phyloP scores from a whole-genome alignment of 2,888 invertebrate genomes.

The Pseudanteris insignis region DNA sequence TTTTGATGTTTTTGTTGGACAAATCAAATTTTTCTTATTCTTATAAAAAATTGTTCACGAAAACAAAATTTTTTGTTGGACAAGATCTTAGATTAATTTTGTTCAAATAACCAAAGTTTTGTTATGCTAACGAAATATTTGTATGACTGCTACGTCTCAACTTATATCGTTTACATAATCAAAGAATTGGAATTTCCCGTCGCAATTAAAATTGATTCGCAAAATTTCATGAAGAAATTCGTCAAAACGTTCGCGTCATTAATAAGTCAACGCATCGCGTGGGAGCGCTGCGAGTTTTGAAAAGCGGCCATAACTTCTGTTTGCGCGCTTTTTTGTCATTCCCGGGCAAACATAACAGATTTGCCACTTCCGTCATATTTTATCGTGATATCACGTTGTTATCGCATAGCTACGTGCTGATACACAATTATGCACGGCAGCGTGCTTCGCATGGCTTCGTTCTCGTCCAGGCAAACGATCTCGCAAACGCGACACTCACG shows the following conservation, averaged over 20 bases:
- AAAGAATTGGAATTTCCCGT: background rate
- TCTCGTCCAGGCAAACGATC: conserved; percentile 46
- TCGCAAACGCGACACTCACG: conserved; percentile 46
- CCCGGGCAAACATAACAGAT: conserved; percentile 44
- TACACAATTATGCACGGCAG: conserved; percentile 65
- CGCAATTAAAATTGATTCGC: no score
- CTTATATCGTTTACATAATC: background rate
- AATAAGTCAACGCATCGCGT: conserved; percentile 18
- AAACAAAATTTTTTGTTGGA: no score
- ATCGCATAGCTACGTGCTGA: conserved; percentile 62
- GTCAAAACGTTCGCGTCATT: conserved; percentile 23
- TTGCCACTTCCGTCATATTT: conserved; percentile 54
- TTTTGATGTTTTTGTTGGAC: no score
- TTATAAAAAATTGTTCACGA: no score
- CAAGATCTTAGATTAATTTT: no score
- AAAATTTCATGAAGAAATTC: conserved; percentile 9
- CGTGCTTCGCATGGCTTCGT: conserved; percentile 51
- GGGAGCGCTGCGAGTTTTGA: conserved; percentile 18
- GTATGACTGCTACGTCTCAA: no score
- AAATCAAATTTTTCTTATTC: no score
- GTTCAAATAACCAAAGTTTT: no score
- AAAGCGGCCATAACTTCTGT: conserved; percentile 33
- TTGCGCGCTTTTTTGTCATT: conserved; percentile 40
- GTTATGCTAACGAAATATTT: no score
- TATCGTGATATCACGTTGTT: conserved; percentile 64